Percentiles rank a stretch among this genome's conserved stretches.
Conservation (phyloP, 1,140 invertebrate species). For the Manduca sexta region DNA sequence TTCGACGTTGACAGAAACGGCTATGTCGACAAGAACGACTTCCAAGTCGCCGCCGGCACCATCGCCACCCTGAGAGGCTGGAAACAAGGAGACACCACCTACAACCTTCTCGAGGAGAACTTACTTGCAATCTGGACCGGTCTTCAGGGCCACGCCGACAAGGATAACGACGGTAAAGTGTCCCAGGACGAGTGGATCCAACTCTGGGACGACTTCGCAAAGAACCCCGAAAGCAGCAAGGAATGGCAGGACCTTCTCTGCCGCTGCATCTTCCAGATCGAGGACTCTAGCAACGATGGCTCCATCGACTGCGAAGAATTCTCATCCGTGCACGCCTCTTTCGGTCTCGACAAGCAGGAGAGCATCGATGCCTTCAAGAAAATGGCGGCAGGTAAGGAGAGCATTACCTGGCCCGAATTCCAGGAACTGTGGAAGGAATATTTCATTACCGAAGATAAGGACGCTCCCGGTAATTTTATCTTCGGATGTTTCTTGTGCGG, state of each 20-base stretch:
- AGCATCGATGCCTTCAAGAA: slow-evolving; percentile 82
- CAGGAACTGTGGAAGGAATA: slow-evolving; percentile 84
- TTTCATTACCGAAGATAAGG: slow-evolving; percentile 81
- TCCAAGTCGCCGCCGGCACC: slow-evolving; percentile 83
- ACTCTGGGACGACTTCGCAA: slow-evolving; percentile 86
- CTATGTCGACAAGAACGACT: slow-evolving; percentile 85
- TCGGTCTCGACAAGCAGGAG: slow-evolving; percentile 79
- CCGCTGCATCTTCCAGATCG: slow-evolving; percentile 87
- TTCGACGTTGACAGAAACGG: slow-evolving; percentile 87
- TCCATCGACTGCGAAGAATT: slow-evolving; percentile 85
- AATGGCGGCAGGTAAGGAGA: slow-evolving; percentile 78
- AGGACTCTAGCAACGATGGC: slow-evolving; percentile 86
- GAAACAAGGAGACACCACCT: slow-evolving; percentile 77
- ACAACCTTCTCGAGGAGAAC: slow-evolving; percentile 78
- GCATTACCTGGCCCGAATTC: slow-evolving; percentile 82
- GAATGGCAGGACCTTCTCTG: slow-evolving; percentile 87
- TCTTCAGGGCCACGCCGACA: slow-evolving; percentile 82
- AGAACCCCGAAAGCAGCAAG: slow-evolving; percentile 79
- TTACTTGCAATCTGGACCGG: slow-evolving; percentile 87
- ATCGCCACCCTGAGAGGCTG: slow-evolving; percentile 82
- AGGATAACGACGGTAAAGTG: slow-evolving; percentile 86
- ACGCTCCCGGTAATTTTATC: slow-evolving; percentile 83
- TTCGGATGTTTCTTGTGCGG: slow-evolving; percentile 68
- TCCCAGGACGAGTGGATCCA: slow-evolving; percentile 85
- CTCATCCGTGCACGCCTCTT: slow-evolving; percentile 81